Evolutionary conservation across 1,140 invertebrate species (phyloP).

Genomic region (Argopecten irradians): DNA sequence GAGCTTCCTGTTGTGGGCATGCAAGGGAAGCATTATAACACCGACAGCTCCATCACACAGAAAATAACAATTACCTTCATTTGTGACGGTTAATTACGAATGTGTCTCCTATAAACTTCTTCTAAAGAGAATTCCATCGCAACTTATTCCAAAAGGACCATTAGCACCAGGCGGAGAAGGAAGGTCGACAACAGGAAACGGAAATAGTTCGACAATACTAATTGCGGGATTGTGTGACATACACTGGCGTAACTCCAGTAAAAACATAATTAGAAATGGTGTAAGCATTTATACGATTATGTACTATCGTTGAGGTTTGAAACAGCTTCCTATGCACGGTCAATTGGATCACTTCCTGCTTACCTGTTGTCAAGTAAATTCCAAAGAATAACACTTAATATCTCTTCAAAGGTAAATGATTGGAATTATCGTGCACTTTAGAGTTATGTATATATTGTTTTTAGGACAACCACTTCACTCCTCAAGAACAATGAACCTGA

Average conservation of each 20-base stretch:
- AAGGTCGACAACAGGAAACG: not conserved
- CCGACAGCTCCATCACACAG: not conserved
- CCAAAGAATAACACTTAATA: not conserved
- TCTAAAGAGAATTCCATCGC: not conserved
- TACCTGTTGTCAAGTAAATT: not conserved
- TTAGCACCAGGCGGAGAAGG: not conserved
- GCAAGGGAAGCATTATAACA: not conserved
- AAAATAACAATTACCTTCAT: constrained; percentile 16
- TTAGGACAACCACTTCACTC: no score
- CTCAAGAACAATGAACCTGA: no score
- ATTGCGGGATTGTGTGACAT: not conserved
- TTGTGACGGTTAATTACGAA: not conserved
- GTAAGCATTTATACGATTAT: not conserved
- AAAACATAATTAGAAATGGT: not conserved
- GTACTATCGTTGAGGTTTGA: not conserved
- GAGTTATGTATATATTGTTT: no score
- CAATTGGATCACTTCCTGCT: not conserved
- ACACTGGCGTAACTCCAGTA: not conserved
- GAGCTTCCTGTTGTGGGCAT: not conserved
- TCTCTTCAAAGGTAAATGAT: not conserved
- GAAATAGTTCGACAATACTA: not conserved
- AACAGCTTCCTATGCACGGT: not conserved
- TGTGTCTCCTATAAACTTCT: not conserved
- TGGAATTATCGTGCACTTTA: not conserved
- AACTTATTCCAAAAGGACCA: not conserved